phyloP scores from a whole-genome alignment of 1,140 invertebrate genomes.

The Lethocerus indicus region DNA sequence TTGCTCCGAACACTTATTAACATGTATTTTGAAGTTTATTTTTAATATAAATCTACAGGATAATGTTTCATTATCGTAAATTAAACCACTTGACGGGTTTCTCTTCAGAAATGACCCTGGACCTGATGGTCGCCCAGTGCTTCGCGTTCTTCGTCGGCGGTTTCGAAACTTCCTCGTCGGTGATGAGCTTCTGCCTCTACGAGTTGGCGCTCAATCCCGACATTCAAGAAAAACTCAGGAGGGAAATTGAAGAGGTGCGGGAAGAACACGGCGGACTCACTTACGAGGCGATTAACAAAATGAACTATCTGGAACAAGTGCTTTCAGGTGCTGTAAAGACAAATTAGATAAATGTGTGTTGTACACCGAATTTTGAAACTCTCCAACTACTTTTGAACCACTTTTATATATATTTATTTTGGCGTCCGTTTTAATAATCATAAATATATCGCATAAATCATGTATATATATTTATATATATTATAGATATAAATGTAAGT shows the following conservation, averaged over 20 bases:
- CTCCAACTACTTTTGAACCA: too few relatives aligned
- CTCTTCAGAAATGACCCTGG: constrained; percentile 8
- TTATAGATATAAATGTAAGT: too few relatives aligned
- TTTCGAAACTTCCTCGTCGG: constrained; percentile 41
- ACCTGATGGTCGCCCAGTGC: constrained; percentile 20
- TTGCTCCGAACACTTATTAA: neutral
- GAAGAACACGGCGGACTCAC: constrained; percentile 26
- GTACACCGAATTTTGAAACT: too few relatives aligned
- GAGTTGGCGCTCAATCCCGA: constrained; percentile 38
- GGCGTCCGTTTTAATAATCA: too few relatives aligned
- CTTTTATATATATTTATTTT: too few relatives aligned
- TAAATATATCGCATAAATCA: too few relatives aligned
- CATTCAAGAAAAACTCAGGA: constrained; percentile 33
- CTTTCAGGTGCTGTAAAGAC: constrained; percentile 23
- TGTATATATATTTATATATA: too few relatives aligned
- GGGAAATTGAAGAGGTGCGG: constrained; percentile 33
- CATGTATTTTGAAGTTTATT: neutral
- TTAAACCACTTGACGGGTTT: neutral
- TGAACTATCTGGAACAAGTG: constrained; percentile 34
- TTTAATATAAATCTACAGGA: neutral
- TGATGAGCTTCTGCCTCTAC: constrained; percentile 33
- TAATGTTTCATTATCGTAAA: neutral
- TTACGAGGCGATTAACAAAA: constrained; percentile 33
- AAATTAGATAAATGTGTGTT: too few relatives aligned
- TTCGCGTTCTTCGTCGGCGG: constrained; percentile 34